Conservation (phyloP, 2,888 invertebrate genomes). For the Agrenia bidenticulata region DNA sequence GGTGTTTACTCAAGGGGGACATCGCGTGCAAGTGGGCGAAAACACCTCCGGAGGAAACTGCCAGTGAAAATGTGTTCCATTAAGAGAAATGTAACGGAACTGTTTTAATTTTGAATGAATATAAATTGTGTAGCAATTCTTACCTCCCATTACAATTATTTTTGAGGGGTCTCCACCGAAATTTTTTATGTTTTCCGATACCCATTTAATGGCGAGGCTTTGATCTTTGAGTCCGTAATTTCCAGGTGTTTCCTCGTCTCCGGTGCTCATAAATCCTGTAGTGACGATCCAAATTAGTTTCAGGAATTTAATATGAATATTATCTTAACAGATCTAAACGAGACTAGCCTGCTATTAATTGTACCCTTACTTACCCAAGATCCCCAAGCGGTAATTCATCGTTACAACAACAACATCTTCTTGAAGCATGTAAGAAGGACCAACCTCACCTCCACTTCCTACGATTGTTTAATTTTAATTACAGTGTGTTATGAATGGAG, state of each 20-base stretch:
- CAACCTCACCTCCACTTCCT: conserved; percentile 28
- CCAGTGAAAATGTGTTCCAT: background rate
- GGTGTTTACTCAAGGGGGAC: conserved; percentile 24
- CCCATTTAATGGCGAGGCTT: conserved; percentile 21
- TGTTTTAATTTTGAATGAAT: conserved; percentile 1
- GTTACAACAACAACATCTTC: conserved; percentile 34
- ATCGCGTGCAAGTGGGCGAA: conserved; percentile 30
- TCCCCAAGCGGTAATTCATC: conserved; percentile 26
- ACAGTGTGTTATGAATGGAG: background rate
- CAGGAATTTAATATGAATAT: too few relatives aligned
- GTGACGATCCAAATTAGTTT: too few relatives aligned
- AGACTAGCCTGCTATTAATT: too few relatives aligned
- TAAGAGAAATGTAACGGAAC: too few relatives aligned
- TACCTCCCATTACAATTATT: conserved; percentile 20
- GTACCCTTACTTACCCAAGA: conserved; percentile 26
- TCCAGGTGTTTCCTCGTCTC: conserved; percentile 26
- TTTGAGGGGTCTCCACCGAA: conserved; percentile 30
- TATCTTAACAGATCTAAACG: too few relatives aligned
- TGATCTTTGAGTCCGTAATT: conserved; percentile 37
- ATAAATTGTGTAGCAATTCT: too few relatives aligned
- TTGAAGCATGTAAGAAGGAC: conserved; percentile 28
- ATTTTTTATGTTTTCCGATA: conserved; percentile 21
- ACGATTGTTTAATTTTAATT: background rate
- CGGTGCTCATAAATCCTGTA: conserved; percentile 32
- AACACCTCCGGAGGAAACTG: conserved; percentile 23